These are phyloP conservation scores for Tympanuchus pallidicinctus DNA, from an alignment of 2,113 vertebrate species.

Conservation along the genomic window DNA sequence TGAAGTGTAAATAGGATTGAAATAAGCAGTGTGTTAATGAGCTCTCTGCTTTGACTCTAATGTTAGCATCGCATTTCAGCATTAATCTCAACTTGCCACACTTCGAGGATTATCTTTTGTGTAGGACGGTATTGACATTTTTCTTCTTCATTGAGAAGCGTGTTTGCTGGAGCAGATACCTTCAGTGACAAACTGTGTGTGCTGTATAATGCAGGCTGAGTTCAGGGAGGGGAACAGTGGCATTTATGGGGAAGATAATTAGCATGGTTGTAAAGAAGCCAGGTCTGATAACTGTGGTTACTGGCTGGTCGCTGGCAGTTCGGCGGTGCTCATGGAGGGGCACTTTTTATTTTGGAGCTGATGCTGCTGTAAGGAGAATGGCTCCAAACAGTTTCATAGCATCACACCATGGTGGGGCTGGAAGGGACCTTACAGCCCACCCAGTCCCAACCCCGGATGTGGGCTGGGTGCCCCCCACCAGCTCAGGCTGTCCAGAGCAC, in stretches of 20 bases:
- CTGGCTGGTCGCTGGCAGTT: not conserved
- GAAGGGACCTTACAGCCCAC: not conserved
- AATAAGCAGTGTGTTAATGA: conserved; percentile 24
- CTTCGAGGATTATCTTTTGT: conserved; percentile 1
- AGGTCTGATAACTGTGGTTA: not conserved
- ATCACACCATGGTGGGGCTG: not conserved
- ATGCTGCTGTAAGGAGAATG: not conserved
- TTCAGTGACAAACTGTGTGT: conserved; percentile 1
- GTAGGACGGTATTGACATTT: conserved; percentile 18
- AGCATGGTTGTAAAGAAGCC: not conserved
- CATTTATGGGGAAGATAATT: conserved; percentile 24
- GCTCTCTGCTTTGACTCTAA: not conserved
- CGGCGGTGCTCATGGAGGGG: not conserved
- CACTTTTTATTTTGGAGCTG: not conserved
- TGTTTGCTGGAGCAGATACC: conserved; percentile 9
- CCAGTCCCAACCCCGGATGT: too few relatives aligned
- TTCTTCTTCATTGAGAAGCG: conserved; percentile 22
- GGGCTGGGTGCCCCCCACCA: too few relatives aligned
- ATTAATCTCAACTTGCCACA: conserved; percentile 6
- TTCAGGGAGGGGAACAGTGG: not conserved
- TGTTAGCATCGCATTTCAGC: conserved; percentile 16
- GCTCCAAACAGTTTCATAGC: not conserved
- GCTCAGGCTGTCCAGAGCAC: too few relatives aligned
- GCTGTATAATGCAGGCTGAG: conserved; percentile 1
- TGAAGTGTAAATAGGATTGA: conserved; percentile 47